Base-by-base conservation (phyloP, 2,888 invertebrate genomes). In the Meganola albula region DNA sequence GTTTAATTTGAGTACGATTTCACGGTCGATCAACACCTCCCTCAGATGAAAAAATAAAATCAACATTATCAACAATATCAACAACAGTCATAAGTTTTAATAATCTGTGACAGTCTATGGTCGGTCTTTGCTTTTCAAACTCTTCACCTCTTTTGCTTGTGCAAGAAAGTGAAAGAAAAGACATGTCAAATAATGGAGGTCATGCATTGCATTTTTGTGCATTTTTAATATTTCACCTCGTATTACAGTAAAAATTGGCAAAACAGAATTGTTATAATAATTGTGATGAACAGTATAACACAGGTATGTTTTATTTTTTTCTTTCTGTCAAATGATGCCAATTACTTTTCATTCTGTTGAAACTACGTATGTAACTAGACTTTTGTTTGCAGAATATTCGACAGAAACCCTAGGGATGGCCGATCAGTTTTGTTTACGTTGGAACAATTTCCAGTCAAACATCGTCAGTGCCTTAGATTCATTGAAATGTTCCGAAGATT, bases 401-500 rank as follows among this genome's bases (percentile, higher is more conserved):
- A 60, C 51, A 58, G 39, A 66, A 58, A 62, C 59, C 66, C 51
- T 75, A 77, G 74, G 72, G 55, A 87, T 87, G 86, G 84, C 86
- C 63, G 90, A 91, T 75, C 91, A 91, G 70, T 91, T 91, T 69
- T 91, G 91, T 79, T 87, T 92, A 69, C 90, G 90, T 78, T 92
- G 92, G 92, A 91, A 91, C 71, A 91, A 91, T 69, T 91, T 91
- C 78, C 90, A 91, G 73, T 88, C 88, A 37, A 92, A 90, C 58
- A 90, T 92, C 60, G 88, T 91, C 41, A 89, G 88, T 62, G 91
- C 91, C 23, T 88, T 92, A 63, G 91, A 91, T 74, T 90, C 90
- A 52, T 77, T 92, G 45, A 89, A 91, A 65, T 88, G 86, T 53
- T 90, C 90, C 7, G 91, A 91, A 74, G 90, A 91, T 74, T 84